Conservation (phyloP, 2,113 vertebrate species). For the Onychostruthus taczanowskii region DNA sequence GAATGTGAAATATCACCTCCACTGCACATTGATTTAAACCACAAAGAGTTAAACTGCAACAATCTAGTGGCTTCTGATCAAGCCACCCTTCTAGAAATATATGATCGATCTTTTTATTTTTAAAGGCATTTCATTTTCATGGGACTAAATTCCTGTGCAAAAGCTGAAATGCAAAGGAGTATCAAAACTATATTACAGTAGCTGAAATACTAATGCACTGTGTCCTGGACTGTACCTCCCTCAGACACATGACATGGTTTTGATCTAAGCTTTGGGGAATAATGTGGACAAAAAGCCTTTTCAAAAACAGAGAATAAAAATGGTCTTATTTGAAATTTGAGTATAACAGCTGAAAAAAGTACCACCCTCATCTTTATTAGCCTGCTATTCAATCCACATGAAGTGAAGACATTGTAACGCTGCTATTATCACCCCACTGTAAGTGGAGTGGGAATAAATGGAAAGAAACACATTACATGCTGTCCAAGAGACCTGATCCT, state of each 20-base stretch:
- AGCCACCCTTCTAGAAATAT: neutral
- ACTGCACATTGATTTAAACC: neutral
- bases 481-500: neutral
- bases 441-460: neutral
- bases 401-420: slow-evolving; percentile 24
- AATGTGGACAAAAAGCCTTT: slow-evolving; percentile 28
- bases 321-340: slow-evolving; percentile 37
- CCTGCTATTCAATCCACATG: slow-evolving; percentile 21
- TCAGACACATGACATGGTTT: slow-evolving; percentile 1
- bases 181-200: neutral
- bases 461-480: neutral
- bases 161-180: neutral
- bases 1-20: slow-evolving; percentile 21
- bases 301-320: slow-evolving; percentile 46
- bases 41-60: neutral
- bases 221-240: neutral
- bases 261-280: slow-evolving; percentile 27
- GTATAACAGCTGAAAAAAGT: slow-evolving; percentile 31
- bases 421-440: slow-evolving; percentile 16
- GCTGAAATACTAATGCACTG: neutral
- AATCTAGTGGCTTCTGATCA: neutral
- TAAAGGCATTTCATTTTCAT: neutral
- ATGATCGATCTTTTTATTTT: neutral
- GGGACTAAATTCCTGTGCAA: neutral
- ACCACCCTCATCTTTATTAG: slow-evolving; percentile 18